Evolutionary conservation across 2,888 invertebrate species (phyloP).

Genomic region (Drosophila antonietae): DNA sequence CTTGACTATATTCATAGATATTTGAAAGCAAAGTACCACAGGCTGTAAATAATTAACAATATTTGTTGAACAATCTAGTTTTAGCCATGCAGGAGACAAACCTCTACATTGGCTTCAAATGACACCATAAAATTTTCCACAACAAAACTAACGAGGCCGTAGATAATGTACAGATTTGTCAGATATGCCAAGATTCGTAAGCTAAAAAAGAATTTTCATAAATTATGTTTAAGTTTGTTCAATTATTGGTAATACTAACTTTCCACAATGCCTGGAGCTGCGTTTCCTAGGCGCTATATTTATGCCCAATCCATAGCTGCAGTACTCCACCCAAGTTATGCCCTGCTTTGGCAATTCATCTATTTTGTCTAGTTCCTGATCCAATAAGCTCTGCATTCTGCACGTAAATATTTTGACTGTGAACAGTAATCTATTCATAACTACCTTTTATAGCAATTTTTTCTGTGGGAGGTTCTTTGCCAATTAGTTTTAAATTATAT

Average conservation of each 20-base stretch:
- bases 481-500: conserved; percentile 70
- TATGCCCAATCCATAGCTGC: conserved; percentile 61
- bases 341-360: conserved; percentile 54
- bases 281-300: conserved; percentile 68
- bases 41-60: conserved; percentile 34
- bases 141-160: conserved; percentile 59
- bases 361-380: conserved; percentile 57
- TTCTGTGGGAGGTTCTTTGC: conserved; percentile 7
- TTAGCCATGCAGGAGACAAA: background rate
- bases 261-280: conserved; percentile 47
- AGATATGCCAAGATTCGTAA: conserved; percentile 32
- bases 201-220: conserved; percentile 20
- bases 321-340: conserved; percentile 64
- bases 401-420: conserved; percentile 39
- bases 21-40: conserved; percentile 62
- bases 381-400: conserved; percentile 55
- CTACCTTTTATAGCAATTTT: conserved; percentile 52
- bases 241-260: conserved; percentile 40
- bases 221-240: background rate
- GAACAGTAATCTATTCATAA: background rate
- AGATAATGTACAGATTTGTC: conserved; percentile 54
- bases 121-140: conserved; percentile 54
- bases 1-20: conserved; percentile 64
- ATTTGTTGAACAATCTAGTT: background rate
- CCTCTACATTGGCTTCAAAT: conserved; percentile 72